Base-by-base conservation (phyloP, 2,113 vertebrate species). In the Istiophorus platypterus region DNA sequence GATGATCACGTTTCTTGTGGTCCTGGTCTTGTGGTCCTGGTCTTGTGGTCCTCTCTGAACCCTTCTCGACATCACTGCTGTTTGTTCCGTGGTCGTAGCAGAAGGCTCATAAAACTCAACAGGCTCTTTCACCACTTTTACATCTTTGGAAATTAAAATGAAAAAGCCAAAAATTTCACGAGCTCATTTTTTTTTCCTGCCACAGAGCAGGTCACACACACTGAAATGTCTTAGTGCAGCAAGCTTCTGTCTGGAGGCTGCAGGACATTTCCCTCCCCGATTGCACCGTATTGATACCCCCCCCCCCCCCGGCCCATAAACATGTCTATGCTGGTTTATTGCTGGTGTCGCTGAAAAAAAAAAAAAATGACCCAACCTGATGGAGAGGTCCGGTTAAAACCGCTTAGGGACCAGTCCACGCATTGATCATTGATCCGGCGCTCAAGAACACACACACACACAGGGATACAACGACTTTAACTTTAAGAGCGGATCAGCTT, bases 371-470 rank as follows among this genome's bases (percentile, higher is more conserved):
- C 34, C 20, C 31, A 59, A 57, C 70, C 37, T 57, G 62, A 68
- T 70, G 31, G 41, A 66, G 62, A 39, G 73, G 27, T 58, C 74
- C 67, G 29, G 26, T 41, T 42, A 54, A n/a, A n/a, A 75, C 56
- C 49, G 80, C 72, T 62, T 45, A 14, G 37, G 37, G 71, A 81
- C 41, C 49, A 39, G 88, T 85, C 77, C 2, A 80, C 78, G 17
- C 54, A 90, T 88, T 51, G 84, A 90, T 87, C 54, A 90, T 88
- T 51, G 84, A 90, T 87, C 79, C 12, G n/a, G 42, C 14, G 42
- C 22, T 49, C 45, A 66, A 52, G 54, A 58, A 66, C 29, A 76
- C 77, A 59, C 45, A 37, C 27, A 69, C 70, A 66, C 29, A 51
- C 0, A 49, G 0, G 1, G 49, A 17, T 26, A 34, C 63, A 66